Evolutionary conservation across 2,797 vertebrate genomes (phyloP).

Genomic region (Rhinophrynus dorsalis): DNA sequence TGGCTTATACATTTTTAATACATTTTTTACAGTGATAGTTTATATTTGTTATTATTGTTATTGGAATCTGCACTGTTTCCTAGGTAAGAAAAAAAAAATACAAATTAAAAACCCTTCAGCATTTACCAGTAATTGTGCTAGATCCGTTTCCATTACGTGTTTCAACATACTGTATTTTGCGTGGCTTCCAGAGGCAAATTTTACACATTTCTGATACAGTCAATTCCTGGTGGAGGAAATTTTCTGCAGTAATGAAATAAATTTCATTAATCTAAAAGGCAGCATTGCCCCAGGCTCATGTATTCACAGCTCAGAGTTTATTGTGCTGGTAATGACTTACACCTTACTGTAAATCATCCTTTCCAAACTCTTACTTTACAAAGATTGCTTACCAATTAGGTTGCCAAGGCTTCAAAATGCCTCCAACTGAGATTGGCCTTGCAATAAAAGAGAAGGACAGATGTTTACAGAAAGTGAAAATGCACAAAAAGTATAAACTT

Average conservation of each 20-base stretch:
- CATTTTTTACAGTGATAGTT: too few species aligned
- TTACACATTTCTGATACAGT: constrained; percentile 12
- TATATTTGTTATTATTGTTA: neutral
- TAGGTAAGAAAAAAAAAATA: neutral
- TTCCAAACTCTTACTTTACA: neutral
- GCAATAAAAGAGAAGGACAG: neutral
- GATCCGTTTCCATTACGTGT: constrained; percentile 3
- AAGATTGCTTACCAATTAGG: neutral
- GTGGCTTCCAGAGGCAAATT: neutral
- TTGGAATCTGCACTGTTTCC: neutral
- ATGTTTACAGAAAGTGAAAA: neutral
- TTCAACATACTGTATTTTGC: constrained; percentile 7
- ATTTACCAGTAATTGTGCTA: constrained; percentile 26
- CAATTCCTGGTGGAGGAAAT: constrained; percentile 10
- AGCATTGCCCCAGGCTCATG: neutral
- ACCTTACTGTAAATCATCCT: constrained; percentile 35
- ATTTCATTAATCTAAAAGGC: constrained; percentile 10
- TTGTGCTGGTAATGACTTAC: constrained; percentile 14
- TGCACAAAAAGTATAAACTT: too few species aligned
- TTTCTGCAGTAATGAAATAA: constrained; percentile 19
- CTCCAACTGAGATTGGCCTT: neutral
- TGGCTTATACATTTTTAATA: too few species aligned
- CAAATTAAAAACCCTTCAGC: neutral
- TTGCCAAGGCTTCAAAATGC: neutral
- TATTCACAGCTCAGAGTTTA: neutral